Conservation (phyloP, 2,797 vertebrate genomes). For the Synaphobranchus kaupii region DNA sequence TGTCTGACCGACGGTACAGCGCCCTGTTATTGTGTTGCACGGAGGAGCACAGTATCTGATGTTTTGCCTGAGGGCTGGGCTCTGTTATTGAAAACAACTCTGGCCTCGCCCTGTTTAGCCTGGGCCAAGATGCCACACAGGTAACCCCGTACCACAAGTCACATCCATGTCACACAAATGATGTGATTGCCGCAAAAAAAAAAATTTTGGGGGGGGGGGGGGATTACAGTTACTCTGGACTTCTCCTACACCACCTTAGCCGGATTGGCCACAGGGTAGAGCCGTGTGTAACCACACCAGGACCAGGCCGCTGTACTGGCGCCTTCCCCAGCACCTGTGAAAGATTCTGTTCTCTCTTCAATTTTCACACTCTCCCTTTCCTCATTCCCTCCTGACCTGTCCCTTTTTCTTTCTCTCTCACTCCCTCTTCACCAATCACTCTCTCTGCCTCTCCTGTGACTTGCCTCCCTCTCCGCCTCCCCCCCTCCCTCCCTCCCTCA, state of each 20-base stretch:
- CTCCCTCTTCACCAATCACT: neutral
- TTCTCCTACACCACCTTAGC: no score
- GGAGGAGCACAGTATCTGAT: neutral
- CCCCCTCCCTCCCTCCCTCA: slow-evolving; percentile 15
- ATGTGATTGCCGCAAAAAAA: neutral
- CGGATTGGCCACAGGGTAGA: neutral
- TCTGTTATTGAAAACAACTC: neutral
- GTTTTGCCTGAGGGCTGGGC: neutral
- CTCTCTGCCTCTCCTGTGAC: slow-evolving; percentile 24
- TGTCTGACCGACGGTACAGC: neutral
- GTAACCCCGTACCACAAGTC: neutral
- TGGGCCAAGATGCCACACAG: neutral
- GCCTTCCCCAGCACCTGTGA: slow-evolving; percentile 25
- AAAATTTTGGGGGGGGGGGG: neutral
- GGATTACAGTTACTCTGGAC: neutral
- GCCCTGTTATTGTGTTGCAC: neutral
- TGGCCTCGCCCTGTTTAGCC: neutral
- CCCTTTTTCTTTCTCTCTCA: slow-evolving; percentile 2
- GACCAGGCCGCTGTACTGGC: no score
- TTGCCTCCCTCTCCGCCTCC: neutral
- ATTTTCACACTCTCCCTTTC: slow-evolving; percentile 21
- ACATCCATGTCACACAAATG: slow-evolving; percentile 21
- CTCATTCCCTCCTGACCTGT: slow-evolving; percentile 20
- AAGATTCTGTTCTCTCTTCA: slow-evolving; percentile 37
- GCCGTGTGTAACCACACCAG: neutral